Evolutionary conservation across 2,888 invertebrate species (phyloP), one percentile per base, ranked within the genome.

Genomic region (Chrysolina oricalcia): DNA sequence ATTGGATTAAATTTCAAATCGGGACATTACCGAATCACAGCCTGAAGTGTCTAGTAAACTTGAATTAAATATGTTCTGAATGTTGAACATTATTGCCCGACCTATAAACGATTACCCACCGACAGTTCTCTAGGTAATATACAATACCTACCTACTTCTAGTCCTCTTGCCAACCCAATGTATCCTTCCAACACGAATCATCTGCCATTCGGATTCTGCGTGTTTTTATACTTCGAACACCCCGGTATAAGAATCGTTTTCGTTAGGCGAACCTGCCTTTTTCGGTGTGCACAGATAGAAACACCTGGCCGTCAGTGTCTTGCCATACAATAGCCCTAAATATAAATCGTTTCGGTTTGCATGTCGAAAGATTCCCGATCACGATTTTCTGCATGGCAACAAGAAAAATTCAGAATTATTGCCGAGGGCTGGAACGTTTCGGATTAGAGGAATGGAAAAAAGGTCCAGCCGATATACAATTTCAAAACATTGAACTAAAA

Each of bases 221-320:
- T 23, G 10, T 35, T 27, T 59, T 27, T n/a, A n/a, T n/a, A 9
- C n/a, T 59, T 59, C 35, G 2, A 27, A 59, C 59, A n/a, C 59
- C 27, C 23, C n/a, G 8, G 27, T 27, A 59, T 59, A 59, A 59
- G 53, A 19, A 23, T 27, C 27, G 23, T 59, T 59, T 50, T 50
- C 15, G 50, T 15, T 17, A 3, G 50, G 50, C 0, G 15, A 50
- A 50, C 50, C 50, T 50, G 50, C 50, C 50, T 2, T 50, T 50
- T 59, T 59, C 27, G n/a, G 56, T 15, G 56, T 13, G 27, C 56
- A 59, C 56, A 59, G 59, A 59, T 59, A 59, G 59, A 35, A 23
- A 27, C 59, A 56, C 56, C 27, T 27, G 27, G 27, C 35, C 8
- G 23, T 23, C 59, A 6, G 15, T 27, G 23, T 23, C 59, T 15